Evolutionary conservation across 1,140 invertebrate species (phyloP).

Genomic region (Calliphora vicina): DNA sequence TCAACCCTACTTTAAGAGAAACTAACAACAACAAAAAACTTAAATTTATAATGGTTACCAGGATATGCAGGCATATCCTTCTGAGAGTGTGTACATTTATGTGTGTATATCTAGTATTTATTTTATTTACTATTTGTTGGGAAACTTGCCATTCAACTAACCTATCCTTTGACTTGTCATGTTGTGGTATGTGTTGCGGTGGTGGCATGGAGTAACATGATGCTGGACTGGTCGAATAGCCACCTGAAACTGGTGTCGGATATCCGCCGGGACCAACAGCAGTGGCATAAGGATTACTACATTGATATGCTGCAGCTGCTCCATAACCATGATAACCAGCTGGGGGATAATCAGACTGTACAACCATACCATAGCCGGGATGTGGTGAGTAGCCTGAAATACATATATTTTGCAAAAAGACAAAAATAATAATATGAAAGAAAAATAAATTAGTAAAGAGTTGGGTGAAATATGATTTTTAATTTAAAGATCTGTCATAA

Average conservation of each 20-base stretch:
- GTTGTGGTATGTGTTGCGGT: slow-evolving; percentile 75
- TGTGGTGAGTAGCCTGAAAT: slow-evolving; percentile 81
- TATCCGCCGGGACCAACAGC: slow-evolving; percentile 67
- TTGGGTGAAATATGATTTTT: too few relatives aligned
- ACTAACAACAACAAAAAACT: background rate
- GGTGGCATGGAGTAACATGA: slow-evolving; percentile 87
- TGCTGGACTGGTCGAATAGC: slow-evolving; percentile 73
- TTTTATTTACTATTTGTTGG: slow-evolving; percentile 2
- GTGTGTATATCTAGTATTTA: background rate
- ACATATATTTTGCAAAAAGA: background rate
- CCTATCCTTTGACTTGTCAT: slow-evolving; percentile 82
- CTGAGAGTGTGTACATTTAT: background rate
- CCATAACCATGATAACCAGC: slow-evolving; percentile 78
- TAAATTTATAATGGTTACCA: background rate
- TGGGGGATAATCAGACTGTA: slow-evolving; percentile 79
- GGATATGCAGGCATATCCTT: background rate
- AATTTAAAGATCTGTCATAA: too few relatives aligned
- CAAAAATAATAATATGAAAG: too few relatives aligned
- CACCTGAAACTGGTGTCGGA: slow-evolving; percentile 71
- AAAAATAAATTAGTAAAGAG: background rate
- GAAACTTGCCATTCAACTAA: slow-evolving; percentile 64
- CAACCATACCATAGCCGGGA: slow-evolving; percentile 81
- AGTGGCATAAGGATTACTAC: slow-evolving; percentile 63
- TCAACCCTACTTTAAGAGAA: background rate
- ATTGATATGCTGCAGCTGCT: slow-evolving; percentile 71